phyloP scores from a whole-genome alignment of 2,113 vertebrate genomes.

The Eptatretus burgeri region DNA sequence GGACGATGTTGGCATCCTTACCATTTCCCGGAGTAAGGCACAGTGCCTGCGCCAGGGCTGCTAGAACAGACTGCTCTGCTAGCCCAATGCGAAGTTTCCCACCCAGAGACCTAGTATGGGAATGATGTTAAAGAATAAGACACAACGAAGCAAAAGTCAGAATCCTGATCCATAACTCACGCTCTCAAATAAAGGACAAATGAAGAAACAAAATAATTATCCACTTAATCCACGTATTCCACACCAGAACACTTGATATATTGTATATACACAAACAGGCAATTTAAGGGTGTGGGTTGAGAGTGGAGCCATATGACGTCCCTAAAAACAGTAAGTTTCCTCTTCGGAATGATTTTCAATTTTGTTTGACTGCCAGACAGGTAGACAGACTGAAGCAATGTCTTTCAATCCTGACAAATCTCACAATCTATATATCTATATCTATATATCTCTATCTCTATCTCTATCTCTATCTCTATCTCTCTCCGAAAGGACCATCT shows the following conservation, averaged over 20 bases:
- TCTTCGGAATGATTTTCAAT: too few relatives aligned
- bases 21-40: slow-evolving; percentile 47
- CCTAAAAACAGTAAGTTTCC: too few relatives aligned
- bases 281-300: not conserved
- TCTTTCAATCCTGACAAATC: too few relatives aligned
- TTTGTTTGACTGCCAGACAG: too few relatives aligned
- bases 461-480: too few relatives aligned
- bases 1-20: slow-evolving; percentile 11
- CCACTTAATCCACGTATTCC: too few relatives aligned
- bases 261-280: not conserved
- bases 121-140: not conserved
- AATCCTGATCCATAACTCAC: not conserved
- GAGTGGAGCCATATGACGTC: not conserved
- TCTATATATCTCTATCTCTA: too few relatives aligned
- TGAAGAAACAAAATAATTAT: not conserved
- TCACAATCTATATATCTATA: too few relatives aligned
- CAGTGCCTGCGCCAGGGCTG: slow-evolving; percentile 35
- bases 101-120: slow-evolving; percentile 28
- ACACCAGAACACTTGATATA: not conserved
- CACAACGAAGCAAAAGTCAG: not conserved
- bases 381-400: too few relatives aligned
- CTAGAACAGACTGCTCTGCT: slow-evolving; percentile 45
- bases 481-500: too few relatives aligned
- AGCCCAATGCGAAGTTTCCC: slow-evolving; percentile 55
- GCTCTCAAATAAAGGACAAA: not conserved